Evolutionary conservation across 2,113 vertebrate genomes (phyloP), one percentile per base, ranked within the genome.

Genomic region (Oncorhynchus tshawytscha): DNA sequence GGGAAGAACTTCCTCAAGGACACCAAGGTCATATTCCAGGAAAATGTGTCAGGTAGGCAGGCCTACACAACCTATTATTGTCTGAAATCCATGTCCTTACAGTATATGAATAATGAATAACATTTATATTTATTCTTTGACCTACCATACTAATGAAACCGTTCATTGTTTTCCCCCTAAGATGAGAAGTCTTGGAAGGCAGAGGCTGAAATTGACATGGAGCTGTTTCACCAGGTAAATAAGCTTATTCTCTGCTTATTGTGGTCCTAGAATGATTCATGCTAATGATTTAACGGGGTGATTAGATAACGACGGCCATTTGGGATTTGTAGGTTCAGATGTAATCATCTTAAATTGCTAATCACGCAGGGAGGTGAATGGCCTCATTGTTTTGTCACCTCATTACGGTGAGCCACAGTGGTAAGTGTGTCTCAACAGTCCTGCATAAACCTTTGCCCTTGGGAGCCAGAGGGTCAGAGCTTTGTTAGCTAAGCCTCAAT

Each of bases 1-100:
- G 98, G 98, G 90, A 99, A 99, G 91, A 99, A 99, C 92, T 99
- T 99, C 89, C 94, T 99, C 18, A 99, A 99, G 93, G 98, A 98
- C 93, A 96, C 97, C 78, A 99, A 98, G 95, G 97, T 99, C 85
- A 94, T 98, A 90, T 99, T 99, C 92, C 97, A 99, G 11, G 97
- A 99, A 88, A 97, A 97, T 74, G 25, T 94, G 80, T 95, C 96
- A 71, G 98, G 98, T 99, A 75, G 90, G 92, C 16, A 75, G 90
- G 92, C 16, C 12, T 91, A 73, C 71, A 49, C 13, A 31, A 45
- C 16, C 7, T 1, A 69, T 60, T 31, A 70, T 75, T 51, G 0
- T 39, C 24, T 27, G 4, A 16, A 62, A 3, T 62, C 16, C 67
- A 13, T 68, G 18, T 68, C 9, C 16, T 31, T 31, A 31, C 64